A percentile compares a stretch with the other conserved stretches of the same genome.
These are phyloP conservation scores for Suricata suricatta DNA, from an alignment of 2,113 vertebrate species.

Conservation along the genomic window DNA sequence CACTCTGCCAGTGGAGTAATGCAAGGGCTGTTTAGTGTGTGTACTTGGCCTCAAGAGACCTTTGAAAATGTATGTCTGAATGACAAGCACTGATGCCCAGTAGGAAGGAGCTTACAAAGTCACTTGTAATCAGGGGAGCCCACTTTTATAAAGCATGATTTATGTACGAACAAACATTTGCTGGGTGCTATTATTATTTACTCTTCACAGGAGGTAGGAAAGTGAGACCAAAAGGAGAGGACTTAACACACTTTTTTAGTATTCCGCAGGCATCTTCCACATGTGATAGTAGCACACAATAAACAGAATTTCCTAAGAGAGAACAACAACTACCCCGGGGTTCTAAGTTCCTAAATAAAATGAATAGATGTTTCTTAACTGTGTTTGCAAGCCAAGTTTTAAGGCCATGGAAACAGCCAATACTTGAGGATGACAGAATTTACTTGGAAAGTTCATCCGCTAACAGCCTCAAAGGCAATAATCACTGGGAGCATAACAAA, in stretches of 20 bases:
- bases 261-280: neutral
- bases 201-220: neutral
- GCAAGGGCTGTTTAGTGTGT: neutral
- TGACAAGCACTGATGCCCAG: neutral
- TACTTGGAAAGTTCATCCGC: neutral
- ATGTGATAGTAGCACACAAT: neutral
- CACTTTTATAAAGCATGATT: neutral
- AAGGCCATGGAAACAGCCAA: neutral
- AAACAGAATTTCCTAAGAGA: neutral
- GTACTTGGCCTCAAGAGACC: neutral
- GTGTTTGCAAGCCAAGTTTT: neutral
- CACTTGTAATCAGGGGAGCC: neutral
- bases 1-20: neutral
- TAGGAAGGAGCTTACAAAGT: neutral
- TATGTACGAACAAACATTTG: neutral
- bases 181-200: neutral
- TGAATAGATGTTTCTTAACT: neutral
- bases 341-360: neutral
- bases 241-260: neutral
- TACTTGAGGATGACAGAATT: neutral
- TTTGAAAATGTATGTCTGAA: neutral
- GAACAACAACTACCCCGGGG: neutral
- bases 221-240: neutral
- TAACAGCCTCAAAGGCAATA: neutral
- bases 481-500: neutral